Base-by-base conservation (phyloP, 35 echinoderm and acorn worm genomes). In the Patiria miniata region DNA sequence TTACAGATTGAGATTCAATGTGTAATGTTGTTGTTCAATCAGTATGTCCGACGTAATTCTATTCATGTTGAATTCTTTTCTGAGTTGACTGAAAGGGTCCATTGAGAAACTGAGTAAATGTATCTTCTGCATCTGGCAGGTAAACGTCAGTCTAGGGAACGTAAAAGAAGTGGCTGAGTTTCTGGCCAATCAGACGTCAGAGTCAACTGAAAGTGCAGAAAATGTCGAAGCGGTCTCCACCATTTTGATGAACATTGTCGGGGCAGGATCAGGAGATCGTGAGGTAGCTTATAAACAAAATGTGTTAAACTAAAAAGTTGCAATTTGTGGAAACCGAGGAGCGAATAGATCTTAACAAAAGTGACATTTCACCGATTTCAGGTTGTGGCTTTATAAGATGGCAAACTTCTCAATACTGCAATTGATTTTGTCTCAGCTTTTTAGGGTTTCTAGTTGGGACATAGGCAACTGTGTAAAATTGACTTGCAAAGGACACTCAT, bases 271-370 rank as follows among this genome's bases (percentile, higher is more conserved):
- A 34, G 33, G 52, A 18, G n/a, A 53, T 4, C 1, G 29, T 8
- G 52, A 84, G 82, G 81, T 83, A 58, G 30, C 1, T 79, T 18
- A n/a, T n/a, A n/a, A n/a, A n/a, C n/a, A n/a, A n/a, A n/a, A n/a
- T n/a, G n/a, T n/a, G n/a, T n/a, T n/a, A n/a, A n/a, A n/a, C n/a
- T n/a, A n/a, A n/a, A n/a, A n/a, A n/a, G n/a, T n/a, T n/a, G n/a
- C n/a, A n/a, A n/a, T n/a, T 30, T 78, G 2, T 14, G 0, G 17
- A 78, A 28, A 14, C 36, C 17, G n/a, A 21, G 15, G 17, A 77
- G 15, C 17, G 36, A 60, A n/a, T 18, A n/a, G n/a, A n/a, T n/a
- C 4, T 60, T 60, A 18, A 21, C 7, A 18, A 60, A 8, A 26
- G n/a, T n/a, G n/a, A n/a, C n/a, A n/a, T n/a, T n/a, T n/a, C n/a